Evolutionary conservation across 2,888 invertebrate genomes (phyloP), one percentile per base, ranked within the genome.

Genomic region (Pantelozetes paolii): DNA sequence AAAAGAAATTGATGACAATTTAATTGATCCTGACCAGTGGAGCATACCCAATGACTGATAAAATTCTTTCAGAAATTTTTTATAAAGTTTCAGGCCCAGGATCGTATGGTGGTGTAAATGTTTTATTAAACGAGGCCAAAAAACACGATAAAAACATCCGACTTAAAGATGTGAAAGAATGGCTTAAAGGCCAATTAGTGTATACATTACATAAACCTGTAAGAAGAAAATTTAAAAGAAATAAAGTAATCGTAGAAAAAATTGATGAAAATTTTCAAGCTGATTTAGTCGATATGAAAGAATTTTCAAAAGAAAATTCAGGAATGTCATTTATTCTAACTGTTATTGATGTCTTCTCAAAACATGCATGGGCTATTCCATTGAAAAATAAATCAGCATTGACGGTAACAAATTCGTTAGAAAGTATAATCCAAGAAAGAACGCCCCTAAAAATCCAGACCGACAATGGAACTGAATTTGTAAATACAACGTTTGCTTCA

Each of bases 401-500:
- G 15, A 18, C 18, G 18, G 50, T 50, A 1, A n/a, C 50, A 3
- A 1, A 50, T 3, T 18, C 50, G 6, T 3, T 50, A 1, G 20
- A 50, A n/a, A 20, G 20, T 2, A 20, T 20, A n/a, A n/a, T 50
- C 5, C 13, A 15, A 48, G 3, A n/a, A 18, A 20, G 26, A 9
- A 48, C 5, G 11, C 71, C 71, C n/a, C 18, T 32, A 11, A 50
- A 71, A 50, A 0, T 71, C 0, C 48, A 50, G 64, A 74, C 78
- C 2, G 78, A 79, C 72, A 71, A 77, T 74, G 78, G 77, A 32
- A 76, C 23, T 13, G 78, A 79, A 54, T 79, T 79, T 73, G 28
- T 59, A 20, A 79, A 78, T 71, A 42, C 23, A 2, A 30, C 15
- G 1, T 42, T 77, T 20, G 20, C 67, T 64, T 1, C 23, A 13